These are phyloP conservation scores for Drosophila fulvimacula DNA, from an alignment of 2,888 invertebrate genomes.

Conservation along the genomic window DNA sequence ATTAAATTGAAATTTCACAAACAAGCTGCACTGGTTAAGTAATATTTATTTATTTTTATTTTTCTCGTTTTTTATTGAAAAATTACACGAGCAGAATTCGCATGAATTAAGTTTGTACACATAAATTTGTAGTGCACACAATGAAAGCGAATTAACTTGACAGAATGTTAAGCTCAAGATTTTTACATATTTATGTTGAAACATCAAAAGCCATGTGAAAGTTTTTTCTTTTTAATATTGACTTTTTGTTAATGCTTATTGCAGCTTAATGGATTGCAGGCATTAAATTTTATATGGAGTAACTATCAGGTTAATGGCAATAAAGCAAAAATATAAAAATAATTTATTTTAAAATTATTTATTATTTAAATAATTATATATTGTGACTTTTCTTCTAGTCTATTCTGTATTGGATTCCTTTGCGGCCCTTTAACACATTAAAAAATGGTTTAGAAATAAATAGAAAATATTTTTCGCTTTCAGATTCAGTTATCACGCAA, in stretches of 20 bases:
- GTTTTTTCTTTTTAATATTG: not conserved
- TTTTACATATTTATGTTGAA: not conserved
- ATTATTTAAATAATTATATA: no score
- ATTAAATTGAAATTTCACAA: constrained; percentile 40
- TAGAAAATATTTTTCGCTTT: no score
- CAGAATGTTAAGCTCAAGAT: constrained; percentile 1
- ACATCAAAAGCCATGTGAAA: not conserved
- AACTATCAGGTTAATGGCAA: not conserved
- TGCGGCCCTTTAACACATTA: no score
- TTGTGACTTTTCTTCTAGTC: no score
- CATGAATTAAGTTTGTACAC: constrained; percentile 4
- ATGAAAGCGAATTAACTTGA: constrained; percentile 3
- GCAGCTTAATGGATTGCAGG: not conserved
- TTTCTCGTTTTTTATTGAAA: not conserved
- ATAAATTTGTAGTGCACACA: constrained; percentile 1
- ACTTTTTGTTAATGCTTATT: not conserved
- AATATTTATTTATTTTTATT: not conserved
- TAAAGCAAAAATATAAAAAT: no score
- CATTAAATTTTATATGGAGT: not conserved
- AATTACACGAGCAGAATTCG: not conserved
- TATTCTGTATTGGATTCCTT: no score
- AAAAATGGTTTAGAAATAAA: no score
- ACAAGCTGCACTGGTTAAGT: not conserved
- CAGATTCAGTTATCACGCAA: no score
- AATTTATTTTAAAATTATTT: not conserved